Base-by-base conservation (phyloP, 2,113 vertebrate species). In the Trinectes maculatus region DNA sequence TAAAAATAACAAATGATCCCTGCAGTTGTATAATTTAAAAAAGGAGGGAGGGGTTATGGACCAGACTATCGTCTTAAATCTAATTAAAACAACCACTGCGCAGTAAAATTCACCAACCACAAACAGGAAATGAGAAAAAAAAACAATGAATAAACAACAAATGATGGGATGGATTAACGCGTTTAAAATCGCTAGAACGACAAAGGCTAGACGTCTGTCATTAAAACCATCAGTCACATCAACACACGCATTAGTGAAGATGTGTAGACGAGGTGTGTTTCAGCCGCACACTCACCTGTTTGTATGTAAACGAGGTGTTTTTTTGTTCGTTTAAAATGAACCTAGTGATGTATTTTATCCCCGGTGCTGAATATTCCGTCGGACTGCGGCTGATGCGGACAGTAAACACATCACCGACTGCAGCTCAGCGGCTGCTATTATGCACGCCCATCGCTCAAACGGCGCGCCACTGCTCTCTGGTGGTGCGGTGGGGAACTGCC, bases 21-120 rank as follows among this genome's bases (percentile, higher is more conserved):
- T n/a, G n/a, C n/a, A n/a, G n/a, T n/a, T n/a, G 4, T 5, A 37
- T 37, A 37, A 37, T 37, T 37, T 33, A 33, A 2, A 3, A 68
- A 55, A 3, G 2, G 52, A 40, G 66, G 63, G 69, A 56, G 53
- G 56, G 54, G 42, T 8, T 42, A 11, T 21, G 56, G 19, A 11
- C 4, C 24, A 29, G 9, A n/a, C 40, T 12, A 73, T 37, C 34
- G 28, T 16, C 48, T 44, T 9, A 42, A 75, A 89, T 75, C 31
- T 63, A 82, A 87, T 87, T 77, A 67, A 62, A 37, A 7, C 15
- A 51, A 36, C 78, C 31, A 19, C 18, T 80, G 56, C 82, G 67
- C 76, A 82, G 60, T 34, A 6, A 54, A 66, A 75, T 11, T 3
- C 9, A 8, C 11, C 8, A 40, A 43, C 21, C 10, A 42, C 2